Evolutionary conservation across 1,140 invertebrate species (phyloP), one percentile per base, ranked within the genome.

Genomic region (Drosophila parabipectinata): DNA sequence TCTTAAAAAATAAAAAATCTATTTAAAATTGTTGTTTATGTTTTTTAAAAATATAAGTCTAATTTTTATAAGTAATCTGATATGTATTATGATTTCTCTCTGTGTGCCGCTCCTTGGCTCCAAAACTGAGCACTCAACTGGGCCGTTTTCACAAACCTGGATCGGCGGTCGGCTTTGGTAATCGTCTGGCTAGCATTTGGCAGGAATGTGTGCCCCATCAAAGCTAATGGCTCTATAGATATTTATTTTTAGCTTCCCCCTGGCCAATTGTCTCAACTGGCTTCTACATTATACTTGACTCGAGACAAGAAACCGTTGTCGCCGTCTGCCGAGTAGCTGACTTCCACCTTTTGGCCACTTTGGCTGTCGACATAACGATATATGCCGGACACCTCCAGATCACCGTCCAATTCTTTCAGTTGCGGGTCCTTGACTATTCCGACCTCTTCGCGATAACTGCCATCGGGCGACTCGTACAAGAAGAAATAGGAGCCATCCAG

Each of bases 271-370:
- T 72, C 87, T 55, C 50, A 10, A 93, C 34, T 37, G 34, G 34
- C 34, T 37, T 37, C 34, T 37, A 37, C 93, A 34, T 94, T 91
- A 69, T 94, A 93, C 45, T 92, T 93, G 24, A 94, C 94, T n/a
- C 90, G 73, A 24, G 95, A 92, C 41, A 93, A 84, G 90, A 95
- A 95, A n/a, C 95, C 95, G 72, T 95, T 95, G 77, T 95, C 94
- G 14, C 14, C 41, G 77, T 95, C 95, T 37, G 95, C 95, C 15
- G 92, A 93, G 81, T 94, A 94, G 69, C 93, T 93, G 32, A 97
- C 94, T 75, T 94, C 93, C 79, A 96, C 94, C 30, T 93, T 93
- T 68, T 95, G 92, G 54, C 96, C 96, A 73, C 95, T 94, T n/a
- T 37, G 34, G 12, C 94, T 94, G 32, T 92, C 95, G 1, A 94